phyloP scores from a whole-genome alignment of 2,888 invertebrate genomes.

The Oxytorus armatus region DNA sequence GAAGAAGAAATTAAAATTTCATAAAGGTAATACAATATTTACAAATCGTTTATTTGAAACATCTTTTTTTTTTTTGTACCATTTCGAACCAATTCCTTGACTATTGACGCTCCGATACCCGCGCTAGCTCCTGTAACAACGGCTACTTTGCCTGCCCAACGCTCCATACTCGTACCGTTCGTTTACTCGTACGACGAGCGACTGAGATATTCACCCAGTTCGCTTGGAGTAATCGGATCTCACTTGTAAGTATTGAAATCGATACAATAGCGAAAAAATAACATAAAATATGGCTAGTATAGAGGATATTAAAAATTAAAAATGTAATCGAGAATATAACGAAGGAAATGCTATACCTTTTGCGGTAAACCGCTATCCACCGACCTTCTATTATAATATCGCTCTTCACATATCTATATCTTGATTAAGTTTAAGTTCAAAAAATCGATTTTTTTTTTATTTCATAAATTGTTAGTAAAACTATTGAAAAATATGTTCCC shows the following conservation, averaged over 20 bases:
- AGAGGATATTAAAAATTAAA: neutral
- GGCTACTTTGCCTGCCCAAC: constrained; percentile 84
- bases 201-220: constrained; percentile 47
- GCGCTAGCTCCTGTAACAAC: constrained; percentile 85
- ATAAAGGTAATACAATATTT: neutral
- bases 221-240: constrained; percentile 66
- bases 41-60: neutral
- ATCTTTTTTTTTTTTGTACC: constrained; percentile 75
- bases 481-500: too few species aligned
- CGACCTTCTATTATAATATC: constrained; percentile 50
- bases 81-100: constrained; percentile 81
- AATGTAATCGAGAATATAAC: neutral
- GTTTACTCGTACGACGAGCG: constrained; percentile 52
- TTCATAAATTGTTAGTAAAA: too few species aligned
- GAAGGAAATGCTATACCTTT: constrained; percentile 68
- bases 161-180: constrained; percentile 81
- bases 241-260: constrained; percentile 74
- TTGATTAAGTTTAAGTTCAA: too few species aligned
- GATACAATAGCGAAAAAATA: constrained; percentile 62
- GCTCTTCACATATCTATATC: neutral
- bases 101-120: constrained; percentile 84
- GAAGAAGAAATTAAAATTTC: too few species aligned
- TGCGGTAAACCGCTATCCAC: constrained; percentile 70
- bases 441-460: too few species aligned
- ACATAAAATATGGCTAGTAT: constrained; percentile 7